Conservation (phyloP, 2,113 vertebrate genomes). For the Hippocampus barbouri region DNA sequence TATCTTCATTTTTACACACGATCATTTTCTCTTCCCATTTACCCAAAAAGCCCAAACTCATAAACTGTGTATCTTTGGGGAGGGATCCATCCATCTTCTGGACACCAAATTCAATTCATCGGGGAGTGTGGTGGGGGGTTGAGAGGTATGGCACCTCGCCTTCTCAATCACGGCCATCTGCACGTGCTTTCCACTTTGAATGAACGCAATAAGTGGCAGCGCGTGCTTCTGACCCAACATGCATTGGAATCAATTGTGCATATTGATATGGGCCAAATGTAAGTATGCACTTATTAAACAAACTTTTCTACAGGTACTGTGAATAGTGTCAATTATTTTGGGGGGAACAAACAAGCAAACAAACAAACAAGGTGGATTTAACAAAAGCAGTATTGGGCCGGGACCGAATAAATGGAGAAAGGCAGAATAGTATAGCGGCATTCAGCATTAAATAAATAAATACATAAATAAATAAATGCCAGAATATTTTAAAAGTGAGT, state of each 20-base stretch:
- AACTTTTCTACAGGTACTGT: neutral
- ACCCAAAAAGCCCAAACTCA: slow-evolving; percentile 60
- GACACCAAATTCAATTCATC: slow-evolving; percentile 71
- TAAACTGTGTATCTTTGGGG: slow-evolving; percentile 65
- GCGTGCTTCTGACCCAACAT: slow-evolving; percentile 30
- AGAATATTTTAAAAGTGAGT: no score
- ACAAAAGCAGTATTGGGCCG: neutral
- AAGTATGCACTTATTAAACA: neutral
- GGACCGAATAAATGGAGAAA: neutral
- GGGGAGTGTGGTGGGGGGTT: slow-evolving; percentile 4
- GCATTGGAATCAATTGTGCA: neutral
- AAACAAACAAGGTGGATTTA: neutral
- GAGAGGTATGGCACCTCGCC: slow-evolving; percentile 37
- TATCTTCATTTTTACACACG: slow-evolving; percentile 66
- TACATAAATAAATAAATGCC: no score
- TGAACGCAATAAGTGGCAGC: slow-evolving; percentile 50
- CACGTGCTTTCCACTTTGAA: slow-evolving; percentile 51
- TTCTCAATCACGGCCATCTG: slow-evolving; percentile 69
- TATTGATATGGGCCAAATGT: neutral
- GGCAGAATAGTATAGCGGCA: no score
- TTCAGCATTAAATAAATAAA: no score
- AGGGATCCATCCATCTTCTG: slow-evolving; percentile 69
- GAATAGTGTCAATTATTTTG: neutral
- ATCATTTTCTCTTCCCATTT: slow-evolving; percentile 63
- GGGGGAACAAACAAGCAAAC: neutral